Evolutionary conservation across 2,797 vertebrate genomes (phyloP), one percentile per base, ranked within the genome.

Genomic region (Ceryle rudis): DNA sequence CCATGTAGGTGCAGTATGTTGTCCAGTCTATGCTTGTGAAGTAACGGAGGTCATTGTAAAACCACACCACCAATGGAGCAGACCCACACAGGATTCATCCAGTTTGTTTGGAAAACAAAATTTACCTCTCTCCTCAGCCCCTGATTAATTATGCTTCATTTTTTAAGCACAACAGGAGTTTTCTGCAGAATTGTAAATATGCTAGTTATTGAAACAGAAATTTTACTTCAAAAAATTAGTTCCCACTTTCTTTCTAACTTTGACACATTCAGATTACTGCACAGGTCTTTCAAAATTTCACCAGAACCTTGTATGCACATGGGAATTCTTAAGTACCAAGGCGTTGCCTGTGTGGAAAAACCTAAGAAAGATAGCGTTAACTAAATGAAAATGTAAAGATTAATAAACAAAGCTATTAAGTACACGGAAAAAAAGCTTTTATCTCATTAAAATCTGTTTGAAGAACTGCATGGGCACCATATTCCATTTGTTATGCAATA

Each of bases 21-120:
- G 73, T 22, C 1, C 3, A 69, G 49, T 5, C 44, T 22, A 10
- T 0, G 3, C 21, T 7, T 1, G 2, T 6, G 15, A 51, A 58
- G 57, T 42, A 73, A 60, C 5, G 41, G 72, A 91, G 62, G 91
- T 72, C 65, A 81, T 20, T 3, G 18, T 74, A 83, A 86, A 92
- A 57, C 46, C 58, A 91, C 13, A 11, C 35, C 22, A 46, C 11
- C 0, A 2, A 26, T 2, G 5, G 19, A 57, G 55, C 8, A 84
- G 23, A 70, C 41, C 44, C 52, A 64, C 54, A 21, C 2, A 61
- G 54, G n/a, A 84, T 14, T 37, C 35, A 49, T 3, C 9, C 10
- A 5, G 62, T 25, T 14, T 35, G 35, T 46, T 6, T 60, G 64
- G 39, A 90, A 88, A 86, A 41, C n/a, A 31, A 35, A 57, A 44